Conservation (phyloP, 2,888 invertebrate species). For the Cartodere bifasciata region DNA sequence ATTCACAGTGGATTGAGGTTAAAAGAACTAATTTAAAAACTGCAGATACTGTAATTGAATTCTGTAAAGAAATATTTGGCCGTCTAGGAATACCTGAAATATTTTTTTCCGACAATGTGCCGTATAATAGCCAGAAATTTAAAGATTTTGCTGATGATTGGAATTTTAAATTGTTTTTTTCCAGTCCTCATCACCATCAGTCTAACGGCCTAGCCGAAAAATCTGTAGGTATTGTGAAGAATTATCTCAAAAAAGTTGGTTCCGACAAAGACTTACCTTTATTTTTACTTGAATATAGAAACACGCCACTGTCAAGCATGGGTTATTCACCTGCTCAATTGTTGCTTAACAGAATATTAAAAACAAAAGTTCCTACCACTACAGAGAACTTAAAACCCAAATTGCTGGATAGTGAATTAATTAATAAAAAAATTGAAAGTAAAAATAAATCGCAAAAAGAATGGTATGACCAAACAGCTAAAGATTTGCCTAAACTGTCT, state of each 20-base stretch:
- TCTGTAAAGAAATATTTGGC: slow-evolving; percentile 9
- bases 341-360: too few species aligned
- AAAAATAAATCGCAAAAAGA: too few species aligned
- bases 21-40: slow-evolving; percentile 2
- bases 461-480: too few species aligned
- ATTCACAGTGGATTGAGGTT: slow-evolving; percentile 12
- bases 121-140: slow-evolving; percentile 11
- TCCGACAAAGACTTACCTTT: slow-evolving; percentile 7
- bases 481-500: too few species aligned
- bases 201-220: slow-evolving; percentile 12
- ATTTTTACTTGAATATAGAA: slow-evolving; percentile 9
- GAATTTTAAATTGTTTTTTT: slow-evolving; percentile 12
- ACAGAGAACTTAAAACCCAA: too few species aligned
- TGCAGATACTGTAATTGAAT: slow-evolving; percentile 4
- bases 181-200: slow-evolving; percentile 10
- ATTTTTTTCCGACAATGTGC: slow-evolving; percentile 14
- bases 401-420: too few species aligned
- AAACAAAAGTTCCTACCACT: too few species aligned
- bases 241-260: slow-evolving; percentile 7
- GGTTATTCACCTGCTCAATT: slow-evolving; percentile 4
- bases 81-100: slow-evolving; percentile 15
- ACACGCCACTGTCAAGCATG: slow-evolving; percentile 6
- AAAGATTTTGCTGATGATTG: slow-evolving; percentile 12
- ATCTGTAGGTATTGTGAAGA: slow-evolving; percentile 9
- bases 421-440: too few species aligned